Conservation (phyloP, 1,140 invertebrate genomes). For the Pygmarrhopalites habei region DNA sequence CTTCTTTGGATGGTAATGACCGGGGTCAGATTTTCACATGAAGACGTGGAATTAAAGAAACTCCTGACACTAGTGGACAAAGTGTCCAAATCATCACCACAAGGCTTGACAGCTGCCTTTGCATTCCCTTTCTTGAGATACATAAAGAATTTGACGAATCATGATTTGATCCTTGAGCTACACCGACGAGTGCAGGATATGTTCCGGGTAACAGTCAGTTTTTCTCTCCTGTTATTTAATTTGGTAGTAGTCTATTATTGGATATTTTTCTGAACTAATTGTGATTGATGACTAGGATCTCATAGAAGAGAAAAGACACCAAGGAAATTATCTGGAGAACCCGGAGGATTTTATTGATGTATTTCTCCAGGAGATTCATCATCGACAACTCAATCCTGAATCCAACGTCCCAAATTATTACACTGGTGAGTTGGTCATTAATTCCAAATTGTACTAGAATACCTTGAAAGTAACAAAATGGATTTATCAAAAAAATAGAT, state of each 20-base stretch:
- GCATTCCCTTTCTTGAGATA: constrained; percentile 19
- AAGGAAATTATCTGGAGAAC: neutral
- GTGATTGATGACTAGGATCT: constrained; percentile 13
- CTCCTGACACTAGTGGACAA: constrained; percentile 22
- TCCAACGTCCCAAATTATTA: constrained; percentile 9
- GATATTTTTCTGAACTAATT: no score
- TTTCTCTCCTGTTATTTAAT: no score
- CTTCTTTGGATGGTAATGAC: constrained; percentile 3
- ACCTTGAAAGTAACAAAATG: neutral
- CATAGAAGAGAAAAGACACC: constrained; percentile 2
- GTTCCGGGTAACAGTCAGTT: constrained; percentile 3
- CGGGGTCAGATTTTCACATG: constrained; percentile 8
- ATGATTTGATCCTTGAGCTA: neutral
- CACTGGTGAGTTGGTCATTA: constrained; percentile 17
- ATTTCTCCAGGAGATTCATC: constrained; percentile 28
- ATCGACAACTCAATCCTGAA: neutral
- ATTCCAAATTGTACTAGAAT: neutral
- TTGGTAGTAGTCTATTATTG: no score
- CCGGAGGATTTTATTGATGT: constrained; percentile 26
- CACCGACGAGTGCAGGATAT: constrained; percentile 3
- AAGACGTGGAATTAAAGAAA: constrained; percentile 20
- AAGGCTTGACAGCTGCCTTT: constrained; percentile 2
- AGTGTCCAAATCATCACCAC: neutral
- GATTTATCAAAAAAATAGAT: no score
- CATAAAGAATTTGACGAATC: constrained; percentile 1